Percentiles rank a stretch among this genome's conserved stretches.
phyloP scores from a whole-genome alignment of 2,797 vertebrate species.

The Anabacerthia variegaticeps region DNA sequence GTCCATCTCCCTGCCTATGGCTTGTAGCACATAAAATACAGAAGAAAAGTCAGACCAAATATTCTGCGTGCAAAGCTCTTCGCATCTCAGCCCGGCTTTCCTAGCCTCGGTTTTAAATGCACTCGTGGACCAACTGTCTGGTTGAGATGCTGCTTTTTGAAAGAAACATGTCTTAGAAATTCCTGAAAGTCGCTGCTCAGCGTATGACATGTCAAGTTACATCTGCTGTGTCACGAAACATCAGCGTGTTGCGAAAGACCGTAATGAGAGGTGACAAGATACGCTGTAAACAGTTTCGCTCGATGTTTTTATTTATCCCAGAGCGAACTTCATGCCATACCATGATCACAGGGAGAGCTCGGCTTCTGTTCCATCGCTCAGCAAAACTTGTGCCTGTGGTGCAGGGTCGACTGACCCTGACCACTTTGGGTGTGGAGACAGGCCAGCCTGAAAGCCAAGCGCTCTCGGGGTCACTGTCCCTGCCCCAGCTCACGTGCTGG shows the following conservation, averaged over 20 bases:
- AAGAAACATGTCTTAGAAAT: not conserved
- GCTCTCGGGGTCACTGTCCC: accelerated
- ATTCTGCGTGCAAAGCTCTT: not conserved
- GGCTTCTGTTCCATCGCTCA: not conserved
- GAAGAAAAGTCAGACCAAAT: slow-evolving; percentile 15
- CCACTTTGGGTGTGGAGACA: not conserved
- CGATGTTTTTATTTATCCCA: slow-evolving; percentile 29
- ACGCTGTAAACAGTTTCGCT: not conserved
- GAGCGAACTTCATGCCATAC: not conserved
- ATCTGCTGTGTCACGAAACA: slow-evolving; percentile 58
- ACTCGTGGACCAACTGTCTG: not conserved
- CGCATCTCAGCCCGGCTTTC: not conserved
- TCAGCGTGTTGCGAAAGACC: not conserved
- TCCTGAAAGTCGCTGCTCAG: slow-evolving; percentile 29
- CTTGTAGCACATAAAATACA: slow-evolving; percentile 24
- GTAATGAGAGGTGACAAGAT: slow-evolving; percentile 49
- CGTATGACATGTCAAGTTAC: slow-evolving; percentile 43
- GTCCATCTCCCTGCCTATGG: slow-evolving; percentile 40
- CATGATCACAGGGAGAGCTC: accelerated
- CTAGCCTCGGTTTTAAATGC: not conserved
- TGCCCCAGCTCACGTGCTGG: accelerated
- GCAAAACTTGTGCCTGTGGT: not conserved
- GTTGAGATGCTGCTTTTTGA: not conserved
- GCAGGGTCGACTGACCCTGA: not conserved
- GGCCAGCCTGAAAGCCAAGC: not conserved